Evolutionary conservation across 2,797 vertebrate species (phyloP), one percentile per base, ranked within the genome.

Genomic region (Xerus rutilus): DNA sequence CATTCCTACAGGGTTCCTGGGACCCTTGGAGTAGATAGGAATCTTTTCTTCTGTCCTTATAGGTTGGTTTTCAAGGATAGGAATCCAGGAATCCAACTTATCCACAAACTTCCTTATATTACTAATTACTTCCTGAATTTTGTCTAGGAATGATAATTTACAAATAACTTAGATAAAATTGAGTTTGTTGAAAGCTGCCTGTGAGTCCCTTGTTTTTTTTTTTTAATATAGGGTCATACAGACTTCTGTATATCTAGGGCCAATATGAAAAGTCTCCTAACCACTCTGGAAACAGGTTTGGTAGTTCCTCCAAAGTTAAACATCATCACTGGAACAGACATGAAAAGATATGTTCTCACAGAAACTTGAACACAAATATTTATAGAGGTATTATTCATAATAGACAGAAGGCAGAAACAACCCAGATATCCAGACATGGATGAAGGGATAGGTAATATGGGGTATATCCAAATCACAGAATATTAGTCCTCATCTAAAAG

Each of bases 51-150:
- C 39, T 49, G 23, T 30, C 57, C 39, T 35, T 86, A 9, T 20
- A 65, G 64, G 69, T 65, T 57, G n/a, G 13, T 84, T 89, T 96
- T 94, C 85, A 79, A 86, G 89, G 25, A 64, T 67, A 70, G 39
- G 49, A 73, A 92, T 83, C 62, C 30, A 82, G 47, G 73, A 93
- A 70, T 76, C 70, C 47, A n/a, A 84, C 18, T 79, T 81, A 74
- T 45, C 25, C 39, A 76, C 70, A 57, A 39, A 74, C 14, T 15
- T 39, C 43, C 70, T 83, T 65, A 77, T 43, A 21, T 62, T 86
- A 52, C 17, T 79, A 13, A 81, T 79, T 93, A 64, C 39, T 78
- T 89, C 52, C 45, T 89, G 47, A 89, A 93, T 59, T 67, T 83
- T 79, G 21, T 62, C 94, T 77, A 30, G 67, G 70, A 94, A 93